A percentile compares a stretch with the other conserved stretches of the same genome.
Evolutionary conservation across 2,113 vertebrate species (phyloP).

Genomic region (Cacatua alba): DNA sequence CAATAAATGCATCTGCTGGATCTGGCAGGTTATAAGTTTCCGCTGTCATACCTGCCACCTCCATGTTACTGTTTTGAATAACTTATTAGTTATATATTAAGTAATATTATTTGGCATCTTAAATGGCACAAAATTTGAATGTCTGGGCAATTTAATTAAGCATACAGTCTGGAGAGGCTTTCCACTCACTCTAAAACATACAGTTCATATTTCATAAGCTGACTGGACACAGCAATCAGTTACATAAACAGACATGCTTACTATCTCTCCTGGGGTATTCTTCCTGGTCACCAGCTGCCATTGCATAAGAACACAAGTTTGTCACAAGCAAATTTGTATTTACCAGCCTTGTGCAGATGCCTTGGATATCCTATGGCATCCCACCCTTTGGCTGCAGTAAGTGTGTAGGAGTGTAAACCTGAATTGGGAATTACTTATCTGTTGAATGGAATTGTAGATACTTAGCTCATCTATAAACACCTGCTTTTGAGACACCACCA

Average conservation of each 20-base stretch:
- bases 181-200: not conserved
- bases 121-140: not conserved
- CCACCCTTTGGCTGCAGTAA: not conserved
- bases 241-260: not conserved
- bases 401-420: not conserved
- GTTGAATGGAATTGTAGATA: not conserved
- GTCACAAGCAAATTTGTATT: not conserved
- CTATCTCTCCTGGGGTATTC: not conserved
- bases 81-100: not conserved
- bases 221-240: not conserved
- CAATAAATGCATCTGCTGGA: not conserved
- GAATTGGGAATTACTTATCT: not conserved
- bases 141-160: not conserved
- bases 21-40: not conserved
- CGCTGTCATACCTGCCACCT: not conserved
- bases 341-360: not conserved
- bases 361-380: not conserved
- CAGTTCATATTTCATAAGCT: not conserved
- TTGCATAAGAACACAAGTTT: not conserved
- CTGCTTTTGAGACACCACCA: not conserved
- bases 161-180: not conserved
- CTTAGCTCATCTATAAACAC: not conserved
- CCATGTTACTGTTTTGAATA: not conserved
- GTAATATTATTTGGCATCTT: not conserved
- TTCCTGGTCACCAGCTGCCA: not conserved